Percentiles rank a stretch among this genome's conserved stretches.
Evolutionary conservation across 2,797 vertebrate species (phyloP).

Genomic region (Tauraco hartlaubi): DNA sequence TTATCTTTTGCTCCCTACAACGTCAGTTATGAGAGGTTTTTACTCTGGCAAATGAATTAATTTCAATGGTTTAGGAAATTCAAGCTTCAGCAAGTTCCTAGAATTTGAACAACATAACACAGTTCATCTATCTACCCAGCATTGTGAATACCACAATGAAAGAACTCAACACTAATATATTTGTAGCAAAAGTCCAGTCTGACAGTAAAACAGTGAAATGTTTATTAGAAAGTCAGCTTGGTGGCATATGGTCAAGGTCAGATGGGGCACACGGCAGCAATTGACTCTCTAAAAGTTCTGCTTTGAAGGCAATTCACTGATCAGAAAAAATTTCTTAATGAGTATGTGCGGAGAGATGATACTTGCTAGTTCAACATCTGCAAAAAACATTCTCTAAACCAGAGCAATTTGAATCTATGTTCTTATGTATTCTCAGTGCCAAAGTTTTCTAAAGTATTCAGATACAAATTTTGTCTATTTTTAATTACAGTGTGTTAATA

Average conservation of each 20-base stretch:
- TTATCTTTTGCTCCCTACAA: neutral
- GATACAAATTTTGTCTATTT: neutral
- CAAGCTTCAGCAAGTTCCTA: neutral
- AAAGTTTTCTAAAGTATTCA: neutral
- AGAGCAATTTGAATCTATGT: neutral
- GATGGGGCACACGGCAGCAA: neutral
- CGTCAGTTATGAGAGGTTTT: neutral
- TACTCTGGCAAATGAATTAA: neutral
- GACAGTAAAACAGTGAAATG: neutral
- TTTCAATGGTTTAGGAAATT: neutral
- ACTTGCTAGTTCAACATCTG: neutral
- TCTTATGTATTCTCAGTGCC: neutral
- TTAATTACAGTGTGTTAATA: neutral
- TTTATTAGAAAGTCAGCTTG: neutral
- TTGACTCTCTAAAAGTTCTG: neutral
- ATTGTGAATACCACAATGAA: neutral
- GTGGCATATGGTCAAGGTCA: neutral
- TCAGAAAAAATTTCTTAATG: neutral
- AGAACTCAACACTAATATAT: neutral
- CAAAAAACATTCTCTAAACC: neutral
- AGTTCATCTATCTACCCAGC: neutral
- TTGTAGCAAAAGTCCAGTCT: neutral
- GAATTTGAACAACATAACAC: neutral
- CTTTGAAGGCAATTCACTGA: neutral
- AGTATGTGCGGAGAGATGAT: neutral